Percentiles rank a stretch among this genome's conserved stretches.
phyloP scores from a whole-genome alignment of 2,888 invertebrate genomes.

The Dioctria linearis region DNA sequence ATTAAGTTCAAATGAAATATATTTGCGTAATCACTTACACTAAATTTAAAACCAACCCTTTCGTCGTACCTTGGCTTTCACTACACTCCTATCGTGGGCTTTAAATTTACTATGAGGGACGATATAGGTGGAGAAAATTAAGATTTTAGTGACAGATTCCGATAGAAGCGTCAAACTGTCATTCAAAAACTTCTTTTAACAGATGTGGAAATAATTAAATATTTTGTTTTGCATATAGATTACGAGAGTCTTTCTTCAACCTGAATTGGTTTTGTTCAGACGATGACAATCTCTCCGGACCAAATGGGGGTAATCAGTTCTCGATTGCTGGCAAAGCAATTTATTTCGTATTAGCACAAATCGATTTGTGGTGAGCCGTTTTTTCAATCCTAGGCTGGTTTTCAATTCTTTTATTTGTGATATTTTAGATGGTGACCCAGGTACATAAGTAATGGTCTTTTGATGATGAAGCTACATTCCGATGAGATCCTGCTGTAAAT shows the following conservation, averaged over 20 bases:
- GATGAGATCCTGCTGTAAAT: slow-evolving; percentile 44
- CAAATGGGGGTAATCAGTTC: too few relatives aligned
- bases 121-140: not conserved
- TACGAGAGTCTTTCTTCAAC: too few relatives aligned
- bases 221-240: slow-evolving; percentile 1
- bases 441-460: slow-evolving; percentile 44
- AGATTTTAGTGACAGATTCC: not conserved
- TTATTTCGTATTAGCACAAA: slow-evolving; percentile 43
- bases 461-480: slow-evolving; percentile 50
- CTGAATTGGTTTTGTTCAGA: too few relatives aligned
- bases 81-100: not conserved
- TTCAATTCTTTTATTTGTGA: slow-evolving; percentile 20
- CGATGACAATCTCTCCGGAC: too few relatives aligned
- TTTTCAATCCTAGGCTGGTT: slow-evolving; percentile 13
- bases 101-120: not conserved
- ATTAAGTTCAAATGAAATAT: slow-evolving; percentile 25
- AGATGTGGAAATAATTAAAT: slow-evolving; percentile 36
- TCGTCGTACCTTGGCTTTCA: not conserved
- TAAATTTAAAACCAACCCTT: slow-evolving; percentile 32
- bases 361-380: slow-evolving; percentile 15
- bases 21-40: slow-evolving; percentile 39
- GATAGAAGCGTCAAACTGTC: slow-evolving; percentile 10
- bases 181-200: slow-evolving; percentile 8
- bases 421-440: slow-evolving; percentile 14
- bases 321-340: slow-evolving; percentile 28